phyloP scores from a whole-genome alignment of 2,113 vertebrate species.

The Circaetus cinerascens region DNA sequence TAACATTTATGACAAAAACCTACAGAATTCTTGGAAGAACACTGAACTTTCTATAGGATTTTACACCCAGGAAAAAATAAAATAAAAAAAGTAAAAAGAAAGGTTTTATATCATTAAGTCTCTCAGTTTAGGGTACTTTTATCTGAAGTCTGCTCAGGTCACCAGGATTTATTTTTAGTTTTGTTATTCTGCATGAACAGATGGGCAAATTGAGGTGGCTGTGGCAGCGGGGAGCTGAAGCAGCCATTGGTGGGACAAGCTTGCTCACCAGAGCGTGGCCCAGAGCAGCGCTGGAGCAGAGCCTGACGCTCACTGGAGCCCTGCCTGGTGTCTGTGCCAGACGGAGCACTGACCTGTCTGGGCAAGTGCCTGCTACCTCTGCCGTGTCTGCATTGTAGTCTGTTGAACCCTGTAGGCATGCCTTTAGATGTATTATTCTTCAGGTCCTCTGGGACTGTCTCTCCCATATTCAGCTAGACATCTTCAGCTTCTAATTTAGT shows the following conservation, averaged over 20 bases:
- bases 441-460: not conserved
- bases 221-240: not conserved
- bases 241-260: not conserved
- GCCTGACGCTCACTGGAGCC: not conserved
- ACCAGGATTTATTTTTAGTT: not conserved
- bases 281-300: not conserved
- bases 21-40: not conserved
- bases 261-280: not conserved
- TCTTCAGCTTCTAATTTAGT: conserved; percentile 12
- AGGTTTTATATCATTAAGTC: too few species aligned
- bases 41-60: not conserved
- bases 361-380: not conserved
- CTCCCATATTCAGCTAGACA: not conserved
- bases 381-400: not conserved
- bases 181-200: not conserved
- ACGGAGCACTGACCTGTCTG: not conserved
- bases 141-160: not conserved
- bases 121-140: not conserved
- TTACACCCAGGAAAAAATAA: not conserved
- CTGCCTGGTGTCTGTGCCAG: not conserved
- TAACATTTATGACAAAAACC: not conserved
- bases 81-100: not conserved
- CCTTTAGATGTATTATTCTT: not conserved
- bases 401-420: not conserved
- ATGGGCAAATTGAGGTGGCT: not conserved